Conservation (phyloP, 1,140 invertebrate genomes). For the Drosophila tani region DNA sequence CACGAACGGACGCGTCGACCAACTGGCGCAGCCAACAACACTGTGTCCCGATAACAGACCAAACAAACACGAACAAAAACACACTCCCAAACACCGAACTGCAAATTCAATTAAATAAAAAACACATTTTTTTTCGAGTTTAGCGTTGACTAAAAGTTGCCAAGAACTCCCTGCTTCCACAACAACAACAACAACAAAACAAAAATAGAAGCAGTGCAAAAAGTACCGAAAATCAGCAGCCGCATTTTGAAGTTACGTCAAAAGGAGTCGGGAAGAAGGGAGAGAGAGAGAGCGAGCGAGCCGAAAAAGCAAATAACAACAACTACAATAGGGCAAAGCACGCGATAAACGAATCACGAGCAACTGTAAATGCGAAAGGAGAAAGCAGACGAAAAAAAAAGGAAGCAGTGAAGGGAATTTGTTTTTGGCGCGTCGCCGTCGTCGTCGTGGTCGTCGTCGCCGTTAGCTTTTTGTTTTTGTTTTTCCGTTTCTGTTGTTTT, state of each 20-base stretch:
- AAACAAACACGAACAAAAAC: constrained; percentile 4
- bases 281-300: constrained; percentile 8
- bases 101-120: constrained; percentile 24
- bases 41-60: constrained; percentile 23
- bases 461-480: constrained; percentile 34
- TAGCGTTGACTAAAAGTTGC: neutral
- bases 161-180: neutral
- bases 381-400: constrained; percentile 1
- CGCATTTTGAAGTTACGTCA: constrained; percentile 71
- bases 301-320: constrained; percentile 34
- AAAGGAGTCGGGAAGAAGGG: constrained; percentile 49
- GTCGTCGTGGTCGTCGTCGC: constrained; percentile 27
- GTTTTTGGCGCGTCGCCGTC: constrained; percentile 59
- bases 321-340: constrained; percentile 39
- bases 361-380: constrained; percentile 42
- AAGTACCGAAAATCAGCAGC: constrained; percentile 20
- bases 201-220: neutral
- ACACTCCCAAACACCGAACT: constrained; percentile 12
- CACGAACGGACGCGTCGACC: constrained; percentile 28
- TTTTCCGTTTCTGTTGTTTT: constrained; percentile 27
- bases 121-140: constrained; percentile 31
- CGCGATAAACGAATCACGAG: constrained; percentile 35
- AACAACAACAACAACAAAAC: neutral
- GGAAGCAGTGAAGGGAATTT: constrained; percentile 32
- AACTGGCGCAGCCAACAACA: constrained; percentile 13